Evolutionary conservation across 2,113 vertebrate species (phyloP).

Genomic region (Passer montanus): DNA sequence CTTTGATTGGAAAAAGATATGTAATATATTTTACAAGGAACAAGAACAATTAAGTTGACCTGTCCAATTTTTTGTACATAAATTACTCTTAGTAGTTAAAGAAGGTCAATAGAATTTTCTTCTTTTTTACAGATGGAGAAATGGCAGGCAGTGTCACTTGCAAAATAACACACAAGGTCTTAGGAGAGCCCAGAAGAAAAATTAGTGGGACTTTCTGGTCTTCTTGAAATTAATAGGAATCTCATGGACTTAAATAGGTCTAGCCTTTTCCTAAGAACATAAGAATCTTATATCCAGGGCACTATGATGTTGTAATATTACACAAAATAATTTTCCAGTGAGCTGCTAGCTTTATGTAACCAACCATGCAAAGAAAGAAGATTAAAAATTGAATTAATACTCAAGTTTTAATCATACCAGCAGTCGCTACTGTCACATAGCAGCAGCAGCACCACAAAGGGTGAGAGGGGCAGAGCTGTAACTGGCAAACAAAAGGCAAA

Average conservation of each 20-base stretch:
- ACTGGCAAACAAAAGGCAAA: neutral
- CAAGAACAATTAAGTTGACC: neutral
- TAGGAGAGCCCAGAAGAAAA: neutral
- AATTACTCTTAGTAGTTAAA: neutral
- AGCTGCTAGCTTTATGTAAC: neutral
- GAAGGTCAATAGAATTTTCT: neutral
- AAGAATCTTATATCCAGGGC: neutral
- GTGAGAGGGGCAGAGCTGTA: neutral
- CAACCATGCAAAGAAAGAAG: neutral
- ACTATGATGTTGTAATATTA: neutral
- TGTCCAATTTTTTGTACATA: neutral
- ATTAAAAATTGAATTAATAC: constrained; percentile 43
- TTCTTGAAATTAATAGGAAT: neutral
- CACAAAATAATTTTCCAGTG: neutral
- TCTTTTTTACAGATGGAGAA: neutral
- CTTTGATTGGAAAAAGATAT: neutral
- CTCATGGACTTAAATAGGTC: neutral
- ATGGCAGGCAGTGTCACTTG: neutral
- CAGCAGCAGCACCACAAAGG: neutral
- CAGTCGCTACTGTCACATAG: neutral
- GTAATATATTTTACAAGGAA: neutral
- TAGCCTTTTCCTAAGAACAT: neutral
- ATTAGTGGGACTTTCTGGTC: neutral
- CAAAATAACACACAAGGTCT: neutral
- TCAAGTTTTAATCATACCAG: neutral